phyloP scores from a whole-genome alignment of 2,113 vertebrate species.

The Cryptomyrus ogoouensis region DNA sequence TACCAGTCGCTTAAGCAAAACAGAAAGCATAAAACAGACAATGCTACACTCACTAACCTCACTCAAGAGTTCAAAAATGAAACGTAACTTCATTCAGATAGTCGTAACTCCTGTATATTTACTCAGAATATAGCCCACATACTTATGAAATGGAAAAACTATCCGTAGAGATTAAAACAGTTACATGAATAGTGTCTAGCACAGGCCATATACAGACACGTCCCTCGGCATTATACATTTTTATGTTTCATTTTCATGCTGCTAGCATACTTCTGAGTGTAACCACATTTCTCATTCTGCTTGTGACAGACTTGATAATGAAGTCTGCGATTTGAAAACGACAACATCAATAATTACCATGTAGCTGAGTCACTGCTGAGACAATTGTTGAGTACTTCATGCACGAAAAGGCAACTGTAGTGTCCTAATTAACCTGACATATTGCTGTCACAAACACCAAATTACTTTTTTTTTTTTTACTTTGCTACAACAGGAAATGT shows the following conservation, averaged over 20 bases:
- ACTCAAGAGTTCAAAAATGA: not conserved
- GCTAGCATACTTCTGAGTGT: not conserved
- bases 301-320: constrained; percentile 34
- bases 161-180: not conserved
- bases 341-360: constrained; percentile 28
- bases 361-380: constrained; percentile 2
- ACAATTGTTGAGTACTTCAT: not conserved
- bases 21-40: not conserved
- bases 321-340: constrained; percentile 16
- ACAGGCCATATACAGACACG: not conserved
- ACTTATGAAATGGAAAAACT: not conserved
- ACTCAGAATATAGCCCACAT: not conserved
- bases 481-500: not conserved
- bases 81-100: not conserved
- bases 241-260: not conserved
- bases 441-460: not conserved
- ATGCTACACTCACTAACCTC: not conserved
- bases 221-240: not conserved
- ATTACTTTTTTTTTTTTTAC: not conserved
- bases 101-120: not conserved
- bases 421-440: not conserved
- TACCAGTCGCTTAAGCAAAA: not conserved
- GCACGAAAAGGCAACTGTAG: not conserved
- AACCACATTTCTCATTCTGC: constrained; percentile 9
- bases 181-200: not conserved